Percentiles rank a stretch among this genome's conserved stretches.
phyloP scores from a whole-genome alignment of 2,797 vertebrate species.

The Myotis planiceps region DNA sequence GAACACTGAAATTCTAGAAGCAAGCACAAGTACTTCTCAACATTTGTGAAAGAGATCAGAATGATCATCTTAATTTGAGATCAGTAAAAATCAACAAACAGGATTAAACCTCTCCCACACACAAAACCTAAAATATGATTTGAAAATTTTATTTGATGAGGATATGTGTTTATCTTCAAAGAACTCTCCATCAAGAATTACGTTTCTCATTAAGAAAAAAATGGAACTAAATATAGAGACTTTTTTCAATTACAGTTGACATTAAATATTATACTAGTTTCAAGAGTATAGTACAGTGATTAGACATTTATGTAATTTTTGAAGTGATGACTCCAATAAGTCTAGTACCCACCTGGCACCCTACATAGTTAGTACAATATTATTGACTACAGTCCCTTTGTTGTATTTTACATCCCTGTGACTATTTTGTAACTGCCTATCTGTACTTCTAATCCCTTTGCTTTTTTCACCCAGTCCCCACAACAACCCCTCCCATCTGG shows the following conservation, averaged over 20 bases:
- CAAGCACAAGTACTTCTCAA: background rate
- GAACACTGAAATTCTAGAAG: background rate
- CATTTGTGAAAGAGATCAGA: background rate
- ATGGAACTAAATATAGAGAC: background rate
- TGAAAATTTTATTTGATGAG: background rate
- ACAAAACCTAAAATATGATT: background rate
- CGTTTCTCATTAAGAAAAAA: background rate
- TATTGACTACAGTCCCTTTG: too few relatives aligned
- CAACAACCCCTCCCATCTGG: too few relatives aligned
- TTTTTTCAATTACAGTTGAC: background rate
- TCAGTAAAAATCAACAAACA: background rate
- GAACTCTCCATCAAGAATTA: background rate
- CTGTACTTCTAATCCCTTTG: too few relatives aligned
- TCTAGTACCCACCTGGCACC: too few relatives aligned
- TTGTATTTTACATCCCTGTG: too few relatives aligned
- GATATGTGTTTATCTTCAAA: background rate
- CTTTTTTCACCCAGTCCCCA: too few relatives aligned
- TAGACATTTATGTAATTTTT: too few relatives aligned
- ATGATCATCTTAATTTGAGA: background rate
- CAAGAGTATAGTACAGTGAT: too few relatives aligned
- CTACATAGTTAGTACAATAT: too few relatives aligned
- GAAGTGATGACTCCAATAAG: too few relatives aligned
- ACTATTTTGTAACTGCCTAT: too few relatives aligned
- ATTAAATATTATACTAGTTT: background rate
- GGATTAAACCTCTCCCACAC: background rate